Evolutionary conservation across 2,113 vertebrate genomes (phyloP).

Genomic region (Rhinopomastus cyanomelas): DNA sequence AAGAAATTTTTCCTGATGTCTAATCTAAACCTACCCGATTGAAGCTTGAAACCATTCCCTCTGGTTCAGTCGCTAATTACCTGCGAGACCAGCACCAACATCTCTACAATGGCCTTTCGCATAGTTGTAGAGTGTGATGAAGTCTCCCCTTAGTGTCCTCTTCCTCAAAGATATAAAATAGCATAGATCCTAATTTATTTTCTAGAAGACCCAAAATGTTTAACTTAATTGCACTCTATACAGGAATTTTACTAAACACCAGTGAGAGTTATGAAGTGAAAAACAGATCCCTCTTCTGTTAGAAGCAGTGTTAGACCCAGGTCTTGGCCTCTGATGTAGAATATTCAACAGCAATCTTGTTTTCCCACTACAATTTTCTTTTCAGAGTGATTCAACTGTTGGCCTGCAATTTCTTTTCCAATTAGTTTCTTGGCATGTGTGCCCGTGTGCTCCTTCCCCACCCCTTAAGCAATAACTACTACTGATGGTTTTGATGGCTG

Average conservation of each 20-base stretch:
- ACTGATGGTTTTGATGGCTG: neutral
- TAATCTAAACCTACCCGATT: too few relatives aligned
- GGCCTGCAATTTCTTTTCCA: slow-evolving; percentile 58
- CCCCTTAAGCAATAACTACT: neutral
- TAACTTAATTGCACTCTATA: neutral
- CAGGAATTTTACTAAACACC: neutral
- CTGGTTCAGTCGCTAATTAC: too few relatives aligned
- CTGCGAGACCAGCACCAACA: too few relatives aligned
- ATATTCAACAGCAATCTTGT: slow-evolving; percentile 32
- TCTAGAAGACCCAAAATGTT: neutral
- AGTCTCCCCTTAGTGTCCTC: too few relatives aligned
- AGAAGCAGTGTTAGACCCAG: neutral
- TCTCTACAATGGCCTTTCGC: too few relatives aligned
- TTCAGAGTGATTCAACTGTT: slow-evolving; percentile 20
- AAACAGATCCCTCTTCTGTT: neutral
- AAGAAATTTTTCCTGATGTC: too few relatives aligned
- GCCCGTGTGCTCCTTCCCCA: neutral
- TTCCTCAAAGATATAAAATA: neutral
- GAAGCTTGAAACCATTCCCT: too few relatives aligned
- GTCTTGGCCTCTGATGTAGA: neutral
- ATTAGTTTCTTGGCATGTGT: slow-evolving; percentile 64
- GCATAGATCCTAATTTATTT: neutral
- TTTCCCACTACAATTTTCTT: slow-evolving; percentile 46
- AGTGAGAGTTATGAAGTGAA: slow-evolving; percentile 8
- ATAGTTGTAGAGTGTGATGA: too few relatives aligned